phyloP scores from a whole-genome alignment of 2,888 invertebrate genomes.

The Zygaena filipendulae region DNA sequence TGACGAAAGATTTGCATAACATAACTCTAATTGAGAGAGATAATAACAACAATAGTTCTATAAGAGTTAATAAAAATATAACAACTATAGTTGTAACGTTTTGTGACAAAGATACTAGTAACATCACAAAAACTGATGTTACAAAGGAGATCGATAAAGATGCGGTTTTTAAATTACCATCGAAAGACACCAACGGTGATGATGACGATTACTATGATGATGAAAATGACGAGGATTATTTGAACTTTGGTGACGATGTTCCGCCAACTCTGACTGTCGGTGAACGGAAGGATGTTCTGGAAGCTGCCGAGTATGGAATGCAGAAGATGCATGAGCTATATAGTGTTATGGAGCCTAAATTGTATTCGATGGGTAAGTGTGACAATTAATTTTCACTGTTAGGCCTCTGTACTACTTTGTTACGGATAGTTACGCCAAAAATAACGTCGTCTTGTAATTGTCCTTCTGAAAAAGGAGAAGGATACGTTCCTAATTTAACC shows the following conservation, averaged over 20 bases:
- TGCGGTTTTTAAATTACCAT: constrained; percentile 15
- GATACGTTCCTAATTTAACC: no score
- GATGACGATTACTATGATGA: constrained; percentile 21
- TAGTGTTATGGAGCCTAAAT: constrained; percentile 72
- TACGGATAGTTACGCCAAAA: constrained; percentile 1
- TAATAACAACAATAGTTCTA: constrained; percentile 43
- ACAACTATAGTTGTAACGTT: constrained; percentile 56
- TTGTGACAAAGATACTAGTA: constrained; percentile 48
- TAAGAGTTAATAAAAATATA: constrained; percentile 44
- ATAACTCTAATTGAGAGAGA: constrained; percentile 55
- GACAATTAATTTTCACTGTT: neutral
- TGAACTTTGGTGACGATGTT: constrained; percentile 20
- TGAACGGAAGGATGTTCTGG: constrained; percentile 62
- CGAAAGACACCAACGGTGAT: constrained; percentile 14
- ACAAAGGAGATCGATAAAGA: constrained; percentile 20
- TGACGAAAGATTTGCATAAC: constrained; percentile 51
- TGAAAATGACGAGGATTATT: constrained; percentile 19
- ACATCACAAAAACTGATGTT: constrained; percentile 28
- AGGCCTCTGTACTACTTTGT: neutral
- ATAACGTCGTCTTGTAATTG: no score
- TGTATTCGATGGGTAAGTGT: constrained; percentile 75
- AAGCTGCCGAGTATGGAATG: constrained; percentile 76
- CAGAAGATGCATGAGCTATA: constrained; percentile 74
- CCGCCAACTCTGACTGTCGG: constrained; percentile 26
- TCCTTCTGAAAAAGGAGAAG: no score